Percentiles rank a stretch among this genome's conserved stretches.
Conservation (phyloP, 2,113 vertebrate species). For the Morone saxatilis region DNA sequence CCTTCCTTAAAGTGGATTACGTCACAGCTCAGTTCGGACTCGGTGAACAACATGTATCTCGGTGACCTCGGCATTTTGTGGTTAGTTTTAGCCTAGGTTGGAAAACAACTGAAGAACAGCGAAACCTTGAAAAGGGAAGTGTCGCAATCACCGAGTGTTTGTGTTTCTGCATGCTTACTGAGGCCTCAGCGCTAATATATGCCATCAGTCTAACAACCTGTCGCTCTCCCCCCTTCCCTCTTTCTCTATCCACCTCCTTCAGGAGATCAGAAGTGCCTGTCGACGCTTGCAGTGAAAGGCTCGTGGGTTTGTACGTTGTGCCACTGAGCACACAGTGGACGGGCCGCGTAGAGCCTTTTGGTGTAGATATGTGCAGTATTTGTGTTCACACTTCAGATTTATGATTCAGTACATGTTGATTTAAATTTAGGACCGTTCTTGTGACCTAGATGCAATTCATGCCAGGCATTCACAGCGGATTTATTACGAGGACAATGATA, state of each 20-base stretch:
- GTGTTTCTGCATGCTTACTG: slow-evolving; percentile 49
- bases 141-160: slow-evolving; percentile 68
- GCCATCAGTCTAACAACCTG: slow-evolving; percentile 20
- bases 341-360: background rate
- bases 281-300: slow-evolving; percentile 48
- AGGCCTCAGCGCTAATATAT: slow-evolving; percentile 51
- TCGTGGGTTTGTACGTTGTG: slow-evolving; percentile 20
- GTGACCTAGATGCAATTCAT: slow-evolving; percentile 17
- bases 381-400: slow-evolving; percentile 22
- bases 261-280: slow-evolving; percentile 42
- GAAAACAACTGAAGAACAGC: slow-evolving; percentile 54
- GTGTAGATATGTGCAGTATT: slow-evolving; percentile 15
- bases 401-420: slow-evolving; percentile 15
- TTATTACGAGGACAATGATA: slow-evolving; percentile 5
- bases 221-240: background rate
- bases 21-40: slow-evolving; percentile 38
- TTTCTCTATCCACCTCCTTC: slow-evolving; percentile 12
- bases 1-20: slow-evolving; percentile 36
- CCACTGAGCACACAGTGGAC: background rate
- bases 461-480: slow-evolving; percentile 12
- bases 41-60: slow-evolving; percentile 18
- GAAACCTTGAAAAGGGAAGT: slow-evolving; percentile 79
- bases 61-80: slow-evolving; percentile 51
- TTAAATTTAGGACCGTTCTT: slow-evolving; percentile 33
- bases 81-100: slow-evolving; percentile 8